Evolutionary conservation across 1,140 invertebrate species (phyloP).

Genomic region (Vanessa atalanta): DNA sequence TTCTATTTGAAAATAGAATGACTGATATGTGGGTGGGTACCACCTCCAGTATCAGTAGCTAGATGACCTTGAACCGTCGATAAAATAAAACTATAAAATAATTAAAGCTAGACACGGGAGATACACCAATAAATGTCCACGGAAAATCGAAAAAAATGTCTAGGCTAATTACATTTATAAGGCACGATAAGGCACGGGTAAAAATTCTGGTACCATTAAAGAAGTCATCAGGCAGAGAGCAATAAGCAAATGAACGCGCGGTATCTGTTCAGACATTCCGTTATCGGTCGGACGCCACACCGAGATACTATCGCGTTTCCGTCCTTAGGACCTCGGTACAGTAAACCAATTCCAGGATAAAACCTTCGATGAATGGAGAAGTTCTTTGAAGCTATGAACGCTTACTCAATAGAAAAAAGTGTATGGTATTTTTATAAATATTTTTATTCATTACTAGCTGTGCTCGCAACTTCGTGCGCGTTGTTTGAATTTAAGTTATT

Average conservation of each 20-base stretch:
- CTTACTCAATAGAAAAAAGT: too few species aligned
- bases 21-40: too few species aligned
- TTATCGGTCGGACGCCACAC: slow-evolving; percentile 59
- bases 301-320: slow-evolving; percentile 60
- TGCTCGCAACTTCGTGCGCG: too few species aligned
- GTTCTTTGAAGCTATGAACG: background rate
- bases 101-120: background rate
- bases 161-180: slow-evolving; percentile 28
- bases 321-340: slow-evolving; percentile 51
- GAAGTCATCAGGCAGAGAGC: slow-evolving; percentile 58
- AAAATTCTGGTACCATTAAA: slow-evolving; percentile 59
- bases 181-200: slow-evolving; percentile 55
- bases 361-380: background rate
- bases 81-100: background rate
- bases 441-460: too few species aligned
- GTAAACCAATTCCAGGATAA: slow-evolving; percentile 21
- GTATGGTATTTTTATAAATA: too few species aligned
- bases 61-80: too few species aligned
- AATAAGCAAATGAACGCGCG: slow-evolving; percentile 64
- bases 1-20: too few species aligned
- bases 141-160: slow-evolving; percentile 1
- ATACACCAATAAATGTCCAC: background rate
- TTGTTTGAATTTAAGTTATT: too few species aligned
- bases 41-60: too few species aligned
- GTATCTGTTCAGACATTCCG: slow-evolving; percentile 63